A percentile compares a stretch with the other conserved stretches of the same genome.
phyloP scores from a whole-genome alignment of 92 coral and sea anemone genomes.

The Parazoanthus swiftii region DNA sequence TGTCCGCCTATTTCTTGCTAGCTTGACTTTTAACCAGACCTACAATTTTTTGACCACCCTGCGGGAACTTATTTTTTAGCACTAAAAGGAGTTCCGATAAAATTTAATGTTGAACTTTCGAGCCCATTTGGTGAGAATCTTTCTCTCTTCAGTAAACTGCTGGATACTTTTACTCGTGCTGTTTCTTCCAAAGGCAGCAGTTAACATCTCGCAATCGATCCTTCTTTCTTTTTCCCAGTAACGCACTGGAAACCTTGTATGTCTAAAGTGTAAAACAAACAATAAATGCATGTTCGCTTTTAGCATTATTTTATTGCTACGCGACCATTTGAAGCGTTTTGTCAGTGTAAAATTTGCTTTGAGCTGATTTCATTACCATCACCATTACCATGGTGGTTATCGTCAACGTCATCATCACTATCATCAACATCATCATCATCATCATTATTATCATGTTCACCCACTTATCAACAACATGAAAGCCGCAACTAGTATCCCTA shows the following conservation, averaged over 20 bases:
- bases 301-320: no score
- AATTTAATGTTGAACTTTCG: slow-evolving; percentile 27
- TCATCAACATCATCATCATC: no score
- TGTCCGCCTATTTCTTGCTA: background rate
- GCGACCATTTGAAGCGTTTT: no score
- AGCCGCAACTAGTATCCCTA: no score
- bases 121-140: slow-evolving; percentile 16
- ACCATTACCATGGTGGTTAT: background rate
- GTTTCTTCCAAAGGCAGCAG: slow-evolving; percentile 6
- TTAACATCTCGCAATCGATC: slow-evolving; percentile 25
- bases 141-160: slow-evolving; percentile 25
- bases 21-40: background rate
- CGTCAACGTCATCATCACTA: no score
- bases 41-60: background rate
- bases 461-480: no score
- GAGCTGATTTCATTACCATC: no score
- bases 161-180: background rate
- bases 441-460: no score
- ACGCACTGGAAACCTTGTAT: background rate
- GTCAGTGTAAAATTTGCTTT: no score
- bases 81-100: background rate
- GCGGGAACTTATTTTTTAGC: background rate
- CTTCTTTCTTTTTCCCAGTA: slow-evolving; percentile 20
- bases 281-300: background rate
- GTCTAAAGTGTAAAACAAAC: background rate